A percentile compares a stretch with the other conserved stretches of the same genome.
Conservation (phyloP, 2,797 vertebrate species). For the Columba guinea region DNA sequence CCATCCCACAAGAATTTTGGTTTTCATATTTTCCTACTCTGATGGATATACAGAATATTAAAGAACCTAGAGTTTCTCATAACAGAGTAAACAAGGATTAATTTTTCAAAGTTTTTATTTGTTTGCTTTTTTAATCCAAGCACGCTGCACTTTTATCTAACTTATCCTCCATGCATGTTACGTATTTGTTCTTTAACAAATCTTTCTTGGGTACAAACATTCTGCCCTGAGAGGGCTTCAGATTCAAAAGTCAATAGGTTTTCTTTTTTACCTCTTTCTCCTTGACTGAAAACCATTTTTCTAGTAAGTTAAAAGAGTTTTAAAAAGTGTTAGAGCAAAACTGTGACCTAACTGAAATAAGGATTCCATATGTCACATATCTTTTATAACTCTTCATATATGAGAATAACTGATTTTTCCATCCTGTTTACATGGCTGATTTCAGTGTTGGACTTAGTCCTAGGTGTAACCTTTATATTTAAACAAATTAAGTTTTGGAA, state of each 20-base stretch:
- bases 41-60: constrained; percentile 44
- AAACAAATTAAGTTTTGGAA: constrained; percentile 42
- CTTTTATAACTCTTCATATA: constrained; percentile 29
- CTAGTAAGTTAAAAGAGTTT: constrained; percentile 21
- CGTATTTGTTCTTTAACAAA: not conserved
- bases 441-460: constrained; percentile 55
- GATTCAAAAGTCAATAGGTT: not conserved
- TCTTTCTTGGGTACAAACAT: not conserved
- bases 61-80: constrained; percentile 22
- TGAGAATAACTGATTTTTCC: constrained; percentile 49
- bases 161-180: not conserved
- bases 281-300: constrained; percentile 2
- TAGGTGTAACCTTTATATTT: constrained; percentile 59
- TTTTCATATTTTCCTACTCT: constrained; percentile 38
- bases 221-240: not conserved
- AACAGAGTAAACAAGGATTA: not conserved
- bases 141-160: not conserved
- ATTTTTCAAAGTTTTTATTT: constrained; percentile 5
- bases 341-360: constrained; percentile 46
- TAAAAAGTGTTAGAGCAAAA: constrained; percentile 32
- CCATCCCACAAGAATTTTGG: constrained; percentile 52
- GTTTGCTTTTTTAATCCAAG: constrained; percentile 7
- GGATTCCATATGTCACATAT: constrained; percentile 42
- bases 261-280: not conserved
- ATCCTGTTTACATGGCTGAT: constrained; percentile 56